phyloP scores from a whole-genome alignment of 2,113 vertebrate genomes.

The Peromyscus maniculatus region DNA sequence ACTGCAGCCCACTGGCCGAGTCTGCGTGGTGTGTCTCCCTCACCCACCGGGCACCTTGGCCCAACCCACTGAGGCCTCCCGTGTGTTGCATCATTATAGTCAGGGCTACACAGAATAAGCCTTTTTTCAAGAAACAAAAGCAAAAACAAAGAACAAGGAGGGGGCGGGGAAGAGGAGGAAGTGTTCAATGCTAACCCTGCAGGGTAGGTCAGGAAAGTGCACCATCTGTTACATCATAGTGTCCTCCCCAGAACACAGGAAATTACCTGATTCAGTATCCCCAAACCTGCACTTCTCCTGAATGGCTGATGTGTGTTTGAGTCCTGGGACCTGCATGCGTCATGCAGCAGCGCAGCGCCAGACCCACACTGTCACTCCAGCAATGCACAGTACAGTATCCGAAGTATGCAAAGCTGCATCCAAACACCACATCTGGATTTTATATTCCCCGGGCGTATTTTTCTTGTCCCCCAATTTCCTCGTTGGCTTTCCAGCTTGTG shows the following conservation, averaged over 20 bases:
- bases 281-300: background rate
- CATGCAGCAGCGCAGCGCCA: background rate
- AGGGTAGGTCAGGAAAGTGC: background rate
- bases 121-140: background rate
- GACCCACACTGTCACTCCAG: background rate
- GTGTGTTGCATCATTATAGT: no score
- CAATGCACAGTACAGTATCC: background rate
- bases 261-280: background rate
- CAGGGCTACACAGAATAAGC: background rate
- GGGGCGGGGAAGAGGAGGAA: background rate
- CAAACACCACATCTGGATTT: slow-evolving; percentile 29
- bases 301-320: background rate
- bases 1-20: no score
- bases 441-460: background rate
- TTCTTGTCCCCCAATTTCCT: background rate
- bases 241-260: slow-evolving; percentile 10
- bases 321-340: background rate
- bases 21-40: no score
- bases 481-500: background rate
- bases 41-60: no score
- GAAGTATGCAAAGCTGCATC: background rate
- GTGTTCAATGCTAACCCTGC: background rate
- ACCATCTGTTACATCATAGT: background rate
- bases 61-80: no score
- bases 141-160: background rate